Conservation (phyloP, 1,140 invertebrate species). For the Vanessa atalanta region DNA sequence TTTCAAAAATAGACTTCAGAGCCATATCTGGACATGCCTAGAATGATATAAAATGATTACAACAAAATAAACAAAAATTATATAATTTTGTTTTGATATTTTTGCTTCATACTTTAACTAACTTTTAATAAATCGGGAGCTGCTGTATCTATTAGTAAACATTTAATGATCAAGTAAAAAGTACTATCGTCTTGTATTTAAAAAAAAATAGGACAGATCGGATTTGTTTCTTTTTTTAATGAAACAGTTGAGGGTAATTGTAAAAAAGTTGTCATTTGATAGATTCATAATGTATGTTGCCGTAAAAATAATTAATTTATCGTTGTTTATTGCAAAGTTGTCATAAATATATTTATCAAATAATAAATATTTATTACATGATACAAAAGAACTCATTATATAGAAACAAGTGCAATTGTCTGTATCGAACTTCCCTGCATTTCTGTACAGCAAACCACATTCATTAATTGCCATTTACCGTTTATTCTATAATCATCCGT, state of each 20-base stretch:
- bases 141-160: not conserved
- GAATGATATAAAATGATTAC: constrained; percentile 22
- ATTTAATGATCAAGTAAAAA: constrained; percentile 29
- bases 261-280: not conserved
- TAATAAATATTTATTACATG: constrained; percentile 25
- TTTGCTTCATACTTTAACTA: constrained; percentile 18
- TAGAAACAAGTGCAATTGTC: constrained; percentile 34
- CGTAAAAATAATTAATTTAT: not conserved
- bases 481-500: constrained; percentile 10
- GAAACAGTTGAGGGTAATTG: not conserved
- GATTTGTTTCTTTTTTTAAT: not conserved
- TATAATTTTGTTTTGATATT: no score
- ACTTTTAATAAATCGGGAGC: constrained; percentile 9
- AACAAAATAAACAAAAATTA: not conserved
- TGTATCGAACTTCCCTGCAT: constrained; percentile 26
- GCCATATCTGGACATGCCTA: constrained; percentile 39
- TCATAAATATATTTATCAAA: constrained; percentile 15
- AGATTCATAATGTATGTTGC: not conserved
- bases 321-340: not conserved
- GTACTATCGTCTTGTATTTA: constrained; percentile 33
- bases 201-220: not conserved
- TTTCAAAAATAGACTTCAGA: constrained; percentile 20
- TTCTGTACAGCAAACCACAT: constrained; percentile 11
- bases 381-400: constrained; percentile 31
- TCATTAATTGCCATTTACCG: constrained; percentile 8